These are phyloP conservation scores for Diploptera punctata DNA, from an alignment of 2,888 invertebrate genomes.

Conservation along the genomic window DNA sequence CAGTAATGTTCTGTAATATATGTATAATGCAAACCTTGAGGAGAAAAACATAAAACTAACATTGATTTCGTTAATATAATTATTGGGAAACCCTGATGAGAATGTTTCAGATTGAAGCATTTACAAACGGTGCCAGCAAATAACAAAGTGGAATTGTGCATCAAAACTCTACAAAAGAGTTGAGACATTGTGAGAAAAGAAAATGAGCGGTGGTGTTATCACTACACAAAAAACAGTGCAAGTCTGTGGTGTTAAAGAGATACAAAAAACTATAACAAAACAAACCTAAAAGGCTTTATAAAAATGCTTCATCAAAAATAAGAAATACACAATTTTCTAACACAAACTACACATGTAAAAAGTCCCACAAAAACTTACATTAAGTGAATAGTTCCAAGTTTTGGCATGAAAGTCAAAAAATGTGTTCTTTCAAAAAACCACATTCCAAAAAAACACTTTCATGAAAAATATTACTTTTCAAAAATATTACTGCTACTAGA, in stretches of 20 bases:
- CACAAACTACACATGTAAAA: conserved; percentile 39
- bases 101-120: background rate
- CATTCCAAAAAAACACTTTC: conserved; percentile 38
- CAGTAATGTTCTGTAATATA: too few species aligned
- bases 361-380: conserved; percentile 39
- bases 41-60: too few species aligned
- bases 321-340: conserved; percentile 25
- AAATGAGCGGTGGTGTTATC: background rate
- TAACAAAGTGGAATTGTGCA: conserved; percentile 5
- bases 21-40: too few species aligned
- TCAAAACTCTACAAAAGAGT: background rate
- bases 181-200: background rate
- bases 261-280: conserved; percentile 1
- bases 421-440: conserved; percentile 41
- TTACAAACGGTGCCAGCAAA: background rate
- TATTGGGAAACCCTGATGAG: background rate
- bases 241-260: conserved; percentile 15
- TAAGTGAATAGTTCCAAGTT: conserved; percentile 41
- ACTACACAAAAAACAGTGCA: conserved; percentile 29
- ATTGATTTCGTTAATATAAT: too few species aligned
- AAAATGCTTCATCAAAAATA: conserved; percentile 29
- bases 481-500: background rate
- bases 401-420: conserved; percentile 44
- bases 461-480: background rate
- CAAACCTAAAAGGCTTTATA: background rate